phyloP scores from a whole-genome alignment of 2,797 vertebrate species.

The Rhadinocentrus ornatus region DNA sequence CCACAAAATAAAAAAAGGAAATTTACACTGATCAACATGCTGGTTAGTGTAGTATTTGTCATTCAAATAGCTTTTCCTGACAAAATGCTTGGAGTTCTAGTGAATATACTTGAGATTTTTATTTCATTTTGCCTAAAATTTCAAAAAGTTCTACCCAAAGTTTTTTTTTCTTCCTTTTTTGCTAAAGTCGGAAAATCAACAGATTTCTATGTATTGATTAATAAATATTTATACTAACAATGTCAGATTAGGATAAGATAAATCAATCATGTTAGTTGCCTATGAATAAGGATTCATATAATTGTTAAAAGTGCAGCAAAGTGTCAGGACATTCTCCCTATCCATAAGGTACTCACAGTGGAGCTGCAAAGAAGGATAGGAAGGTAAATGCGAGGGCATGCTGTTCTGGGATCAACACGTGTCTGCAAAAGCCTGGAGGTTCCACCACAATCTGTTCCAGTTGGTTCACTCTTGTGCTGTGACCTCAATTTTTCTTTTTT shows the following conservation, averaged over 20 bases:
- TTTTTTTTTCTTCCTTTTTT: too few relatives aligned
- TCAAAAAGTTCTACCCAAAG: too few relatives aligned
- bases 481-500: constrained; percentile 76
- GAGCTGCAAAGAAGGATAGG: constrained; percentile 54
- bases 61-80: neutral
- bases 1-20: neutral
- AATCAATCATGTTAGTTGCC: neutral
- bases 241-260: neutral
- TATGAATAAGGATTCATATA: constrained; percentile 15
- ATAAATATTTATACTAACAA: neutral
- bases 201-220: neutral
- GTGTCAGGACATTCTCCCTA: constrained; percentile 42
- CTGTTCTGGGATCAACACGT: constrained; percentile 80
- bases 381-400: constrained; percentile 74
- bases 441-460: constrained; percentile 83
- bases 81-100: neutral
- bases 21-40: too few relatives aligned
- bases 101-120: neutral
- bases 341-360: constrained; percentile 63
- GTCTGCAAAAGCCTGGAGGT: constrained; percentile 79
- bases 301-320: constrained; percentile 41
- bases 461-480: constrained; percentile 78
- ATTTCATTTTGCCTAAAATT: too few relatives aligned
- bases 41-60: neutral
- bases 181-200: neutral